Evolutionary conservation across 2,113 vertebrate genomes (phyloP).

Genomic region (Ptilonorhynchus violaceus): DNA sequence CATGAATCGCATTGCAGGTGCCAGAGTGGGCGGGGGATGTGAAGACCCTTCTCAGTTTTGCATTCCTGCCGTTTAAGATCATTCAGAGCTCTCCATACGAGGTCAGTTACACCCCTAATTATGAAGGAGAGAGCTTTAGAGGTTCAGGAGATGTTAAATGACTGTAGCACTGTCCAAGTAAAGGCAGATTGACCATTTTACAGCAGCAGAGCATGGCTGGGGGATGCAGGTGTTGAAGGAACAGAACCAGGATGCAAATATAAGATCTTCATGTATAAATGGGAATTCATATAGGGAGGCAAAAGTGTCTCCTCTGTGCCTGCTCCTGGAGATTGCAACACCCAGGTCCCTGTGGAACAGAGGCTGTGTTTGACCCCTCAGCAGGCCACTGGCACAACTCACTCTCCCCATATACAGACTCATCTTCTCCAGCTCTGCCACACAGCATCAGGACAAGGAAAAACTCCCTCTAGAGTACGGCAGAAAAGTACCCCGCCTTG

Average conservation of each 20-base stretch:
- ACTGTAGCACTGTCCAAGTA: background rate
- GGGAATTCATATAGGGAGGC: background rate
- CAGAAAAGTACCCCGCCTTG: background rate
- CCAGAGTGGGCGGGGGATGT: fast-evolving
- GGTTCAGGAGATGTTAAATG: background rate
- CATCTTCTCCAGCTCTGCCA: background rate
- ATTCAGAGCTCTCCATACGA: background rate
- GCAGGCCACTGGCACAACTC: background rate
- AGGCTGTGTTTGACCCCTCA: background rate
- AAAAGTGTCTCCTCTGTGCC: background rate
- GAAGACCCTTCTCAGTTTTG: background rate
- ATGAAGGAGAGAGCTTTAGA: background rate
- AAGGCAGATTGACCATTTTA: background rate
- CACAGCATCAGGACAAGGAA: background rate
- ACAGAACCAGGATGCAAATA: background rate
- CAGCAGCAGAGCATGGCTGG: background rate
- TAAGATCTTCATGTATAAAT: background rate
- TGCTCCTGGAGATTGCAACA: background rate
- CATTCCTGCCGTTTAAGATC: background rate
- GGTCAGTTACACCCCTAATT: background rate
- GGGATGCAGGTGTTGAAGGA: background rate
- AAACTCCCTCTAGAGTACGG: background rate
- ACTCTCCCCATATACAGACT: background rate
- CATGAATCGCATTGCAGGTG: background rate
- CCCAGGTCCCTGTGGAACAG: background rate